Evolutionary conservation across 2,888 invertebrate species (phyloP), one percentile per base, ranked within the genome.

Genomic region (Napeogenes sylphis): DNA sequence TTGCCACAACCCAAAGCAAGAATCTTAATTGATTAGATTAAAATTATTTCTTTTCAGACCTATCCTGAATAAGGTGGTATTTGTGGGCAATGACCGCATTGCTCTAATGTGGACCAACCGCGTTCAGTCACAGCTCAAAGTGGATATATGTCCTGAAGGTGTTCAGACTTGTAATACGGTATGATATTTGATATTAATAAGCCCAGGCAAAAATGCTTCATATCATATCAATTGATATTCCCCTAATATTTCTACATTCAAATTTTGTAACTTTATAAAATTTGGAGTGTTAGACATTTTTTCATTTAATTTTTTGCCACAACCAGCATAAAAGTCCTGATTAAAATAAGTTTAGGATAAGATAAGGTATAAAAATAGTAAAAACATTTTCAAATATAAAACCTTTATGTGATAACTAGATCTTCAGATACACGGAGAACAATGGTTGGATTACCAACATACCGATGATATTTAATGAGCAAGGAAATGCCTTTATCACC

Each of bases 91-190:
- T 68, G 85, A 92, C 45, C 87, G 93, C 13, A 87, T 98, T 13
- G 92, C 94, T 8, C 92, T 97, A 13, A 93, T 96, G 65, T 98
- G 98, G 97, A 94, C 97, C 85, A 96, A 98, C 84, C 91, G 98
- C 60, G 94, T 95, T 35, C 98, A 99, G 83, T 98, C 97, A 76
- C 85, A 92, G 62, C 71, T 90, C 14, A 73, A 73, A 38, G 82
- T 90, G 2, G 92, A 93, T 12, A 82, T 94, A 4, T 97, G 96
- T 77, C 85, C 91, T 30, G 88, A 91, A 45, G 80, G 82, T 30
- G 74, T 78, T 54, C 62, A 65, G 0, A 65, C 65, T 54, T 89
- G 90, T 70, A 68, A 71, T 4, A 71, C 78, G 79, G 89, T 89
- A 76, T 45, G 58, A 46, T 13, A 38, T 14, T 35, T 54, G 21